Evolutionary conservation across 2,797 vertebrate genomes (phyloP), one percentile per base, ranked within the genome.

Genomic region (Danionella dracula): DNA sequence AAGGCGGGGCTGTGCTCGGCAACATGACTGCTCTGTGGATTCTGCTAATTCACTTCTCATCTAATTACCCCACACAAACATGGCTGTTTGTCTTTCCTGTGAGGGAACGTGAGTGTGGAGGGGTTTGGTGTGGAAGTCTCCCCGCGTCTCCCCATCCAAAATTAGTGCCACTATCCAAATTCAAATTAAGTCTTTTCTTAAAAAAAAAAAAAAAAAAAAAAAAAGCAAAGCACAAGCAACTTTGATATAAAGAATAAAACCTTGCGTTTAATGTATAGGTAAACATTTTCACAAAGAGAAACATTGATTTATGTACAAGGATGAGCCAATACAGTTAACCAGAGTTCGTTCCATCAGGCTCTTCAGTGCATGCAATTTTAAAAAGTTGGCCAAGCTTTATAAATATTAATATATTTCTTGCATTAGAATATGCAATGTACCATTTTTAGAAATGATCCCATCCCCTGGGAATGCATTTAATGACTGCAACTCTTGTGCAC

Each of bases 1-100:
- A 77, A 85, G 88, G 86, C 81, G 81, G 84, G 84, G 83, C 80
- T 79, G 72, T 76, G 85, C 89, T 89, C 86, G 86, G 88, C 88
- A 87, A 82, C 89, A 89, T 90, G 90, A 88, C 84, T 83, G 89
- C 84, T 78, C 61, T 87, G 89, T 92, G 92, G 91, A 94, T 91
- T 92, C 90, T 90, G 89, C 88, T 92, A 91, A 95, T 96, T 95
- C 92, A 90, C 90, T 92, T 86, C 84, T 89, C 85, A 87, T 92
- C 93, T 95, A 95, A 98, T 97, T 94, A 94, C 90, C 90, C 77
- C 79, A 79, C 85, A 87, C 86, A 87, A 81, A 75, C 80, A 79
- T 72, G n/a, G n/a, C n/a, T n/a, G n/a, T 29, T 40, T 27, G 62
- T 77, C 78, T 84, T 75, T 83, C 85, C 88, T 86, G 83, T 83